Evolutionary conservation across 2,797 vertebrate species (phyloP).

Genomic region (Lagodon rhomboides): DNA sequence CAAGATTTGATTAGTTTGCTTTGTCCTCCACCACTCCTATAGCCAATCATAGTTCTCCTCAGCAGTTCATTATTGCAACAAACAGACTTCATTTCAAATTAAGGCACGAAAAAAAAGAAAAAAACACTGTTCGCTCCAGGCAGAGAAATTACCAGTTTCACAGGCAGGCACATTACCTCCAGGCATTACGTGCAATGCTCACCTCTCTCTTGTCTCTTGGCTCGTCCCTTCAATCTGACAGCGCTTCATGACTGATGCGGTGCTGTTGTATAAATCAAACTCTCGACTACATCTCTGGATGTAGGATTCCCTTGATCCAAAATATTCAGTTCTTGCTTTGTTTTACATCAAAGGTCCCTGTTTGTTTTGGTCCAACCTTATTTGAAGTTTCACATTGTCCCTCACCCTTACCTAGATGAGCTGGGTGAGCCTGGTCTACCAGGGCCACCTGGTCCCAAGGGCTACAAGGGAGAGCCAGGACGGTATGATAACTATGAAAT

Average conservation of each 20-base stretch:
- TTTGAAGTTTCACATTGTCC: not conserved
- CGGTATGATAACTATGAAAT: not conserved
- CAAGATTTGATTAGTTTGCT: not conserved
- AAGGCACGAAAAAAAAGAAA: not conserved
- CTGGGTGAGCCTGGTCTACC: conserved; percentile 31
- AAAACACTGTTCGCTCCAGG: too few relatives aligned
- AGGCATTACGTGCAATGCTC: not conserved
- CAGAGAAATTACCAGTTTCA: too few relatives aligned
- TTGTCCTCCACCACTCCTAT: not conserved
- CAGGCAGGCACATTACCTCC: not conserved
- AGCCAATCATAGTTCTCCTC: not conserved
- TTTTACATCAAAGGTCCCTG: not conserved
- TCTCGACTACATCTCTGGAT: not conserved
- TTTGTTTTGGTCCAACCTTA: not conserved
- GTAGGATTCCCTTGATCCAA: not conserved
- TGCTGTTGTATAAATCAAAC: not conserved
- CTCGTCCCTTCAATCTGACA: not conserved
- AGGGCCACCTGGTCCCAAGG: conserved; percentile 69
- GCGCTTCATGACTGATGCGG: not conserved
- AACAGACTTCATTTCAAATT: not conserved
- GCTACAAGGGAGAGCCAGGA: conserved; percentile 76
- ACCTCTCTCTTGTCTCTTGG: not conserved
- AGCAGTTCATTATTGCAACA: not conserved
- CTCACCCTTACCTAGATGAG: conserved; percentile 19
- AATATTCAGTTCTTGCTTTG: not conserved